Evolutionary conservation across 2,888 invertebrate species (phyloP), one percentile per base, ranked within the genome.

Genomic region (Macrosiphum euphorbiae): DNA sequence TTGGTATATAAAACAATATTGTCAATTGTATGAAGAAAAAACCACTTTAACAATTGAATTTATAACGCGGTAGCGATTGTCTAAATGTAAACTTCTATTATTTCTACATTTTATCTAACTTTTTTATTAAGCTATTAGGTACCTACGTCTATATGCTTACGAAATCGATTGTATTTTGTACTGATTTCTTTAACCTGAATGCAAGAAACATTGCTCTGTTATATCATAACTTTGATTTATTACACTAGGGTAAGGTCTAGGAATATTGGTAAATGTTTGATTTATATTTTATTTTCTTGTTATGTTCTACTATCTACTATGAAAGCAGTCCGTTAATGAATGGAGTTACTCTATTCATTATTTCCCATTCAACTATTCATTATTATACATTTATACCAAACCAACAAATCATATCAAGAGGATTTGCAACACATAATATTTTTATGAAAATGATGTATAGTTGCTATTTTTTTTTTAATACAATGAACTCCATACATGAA

Each of bases 171-270:
- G 35, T 20, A 78, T 35, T 78, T 35, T 35, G 67, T 35, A 35
- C 20, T 41, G 78, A 78, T 78, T 78, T 35, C 67, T 35, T 78
- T 78, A 78, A 35, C 78, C 78, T 78, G 35, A 35, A 78, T 78
- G 8, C 35, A 20, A 78, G 35, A 78, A 35, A 78, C 8, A 78
- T 35, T 78, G 16, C 35, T 78, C n/a, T 16, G 35, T 35, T 35
- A 78, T 78, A 78, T 78, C 78, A 41, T 78, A 35, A 8, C 78
- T 78, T 35, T 88, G 88, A 88, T 88, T 88, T 88, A 88, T 88
- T 58, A 26, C 26, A 88, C 26, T 88, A 88, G 4, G 1, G 41
- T 88, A 55, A 88, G 35, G 55, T 41, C 88, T 88, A 55, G 88
- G 24, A 58, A 55, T 55, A 88, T 88, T 35, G 55, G 41, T 55